phyloP scores from a whole-genome alignment of 2,113 vertebrate species.

The Siniperca chuatsi region DNA sequence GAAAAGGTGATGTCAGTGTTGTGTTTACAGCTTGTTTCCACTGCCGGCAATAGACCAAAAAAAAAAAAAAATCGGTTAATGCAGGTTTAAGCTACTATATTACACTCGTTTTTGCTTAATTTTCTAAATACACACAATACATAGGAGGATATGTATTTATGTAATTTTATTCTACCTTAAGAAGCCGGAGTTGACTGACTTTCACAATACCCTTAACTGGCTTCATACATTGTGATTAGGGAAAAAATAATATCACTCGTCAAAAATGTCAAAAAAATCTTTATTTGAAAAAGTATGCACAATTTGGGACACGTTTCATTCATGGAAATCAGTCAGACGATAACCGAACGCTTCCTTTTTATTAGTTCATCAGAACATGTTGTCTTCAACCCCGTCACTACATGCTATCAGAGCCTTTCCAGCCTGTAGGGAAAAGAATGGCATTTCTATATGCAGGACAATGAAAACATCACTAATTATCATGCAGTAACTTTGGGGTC shows the following conservation, averaged over 20 bases:
- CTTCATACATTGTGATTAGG: neutral
- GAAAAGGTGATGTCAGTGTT: neutral
- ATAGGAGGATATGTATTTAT: neutral
- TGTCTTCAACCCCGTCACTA: neutral
- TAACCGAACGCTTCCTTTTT: constrained; percentile 5
- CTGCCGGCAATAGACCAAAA: neutral
- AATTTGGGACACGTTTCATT: neutral
- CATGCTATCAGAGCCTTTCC: neutral
- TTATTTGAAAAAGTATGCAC: constrained; percentile 55
- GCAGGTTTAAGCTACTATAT: neutral
- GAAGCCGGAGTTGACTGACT: neutral
- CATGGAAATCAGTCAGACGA: neutral
- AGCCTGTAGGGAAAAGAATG: neutral
- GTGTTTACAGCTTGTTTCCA: neutral
- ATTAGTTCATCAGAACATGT: neutral
- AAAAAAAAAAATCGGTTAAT: neutral
- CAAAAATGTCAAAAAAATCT: neutral
- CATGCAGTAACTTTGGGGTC: neutral
- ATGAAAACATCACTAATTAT: neutral
- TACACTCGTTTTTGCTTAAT: neutral
- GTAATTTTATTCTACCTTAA: neutral
- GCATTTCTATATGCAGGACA: neutral
- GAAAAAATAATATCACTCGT: neutral
- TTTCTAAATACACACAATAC: neutral
- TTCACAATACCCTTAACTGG: neutral